phyloP scores from a whole-genome alignment of 2,113 vertebrate genomes.

The Saguinus midas region DNA sequence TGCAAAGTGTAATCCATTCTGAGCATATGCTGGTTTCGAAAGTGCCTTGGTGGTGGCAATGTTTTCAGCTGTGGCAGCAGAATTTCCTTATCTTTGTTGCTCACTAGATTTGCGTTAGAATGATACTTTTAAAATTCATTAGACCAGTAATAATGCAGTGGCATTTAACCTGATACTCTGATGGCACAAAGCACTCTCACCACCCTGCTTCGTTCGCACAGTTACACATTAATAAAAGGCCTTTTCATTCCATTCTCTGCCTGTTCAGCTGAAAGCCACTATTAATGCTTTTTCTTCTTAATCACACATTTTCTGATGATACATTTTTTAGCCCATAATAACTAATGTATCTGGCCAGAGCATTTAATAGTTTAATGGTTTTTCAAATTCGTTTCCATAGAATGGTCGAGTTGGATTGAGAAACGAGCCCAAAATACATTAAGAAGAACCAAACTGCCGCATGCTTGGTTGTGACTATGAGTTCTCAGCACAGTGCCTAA shows the following conservation, averaged over 20 bases:
- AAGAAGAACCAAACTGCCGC: background rate
- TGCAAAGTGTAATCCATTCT: background rate
- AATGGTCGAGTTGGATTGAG: background rate
- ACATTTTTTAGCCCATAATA: slow-evolving; percentile 37
- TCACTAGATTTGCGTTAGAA: slow-evolving; percentile 36
- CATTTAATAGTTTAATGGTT: background rate
- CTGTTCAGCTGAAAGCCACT: slow-evolving; percentile 29
- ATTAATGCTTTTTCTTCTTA: background rate
- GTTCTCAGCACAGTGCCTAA: background rate
- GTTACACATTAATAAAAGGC: slow-evolving; percentile 52
- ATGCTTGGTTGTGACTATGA: background rate
- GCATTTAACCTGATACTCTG: slow-evolving; percentile 59
- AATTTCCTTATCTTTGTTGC: slow-evolving; percentile 36
- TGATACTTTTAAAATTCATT: slow-evolving; percentile 60
- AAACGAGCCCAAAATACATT: background rate
- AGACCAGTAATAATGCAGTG: slow-evolving; percentile 42
- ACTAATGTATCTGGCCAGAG: background rate
- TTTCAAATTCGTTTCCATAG: background rate
- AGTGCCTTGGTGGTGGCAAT: background rate
- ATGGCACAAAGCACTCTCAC: background rate
- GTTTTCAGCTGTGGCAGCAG: slow-evolving; percentile 34
- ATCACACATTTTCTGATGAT: background rate
- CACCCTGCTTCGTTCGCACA: background rate
- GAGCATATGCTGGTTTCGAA: background rate
- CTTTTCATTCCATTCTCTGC: slow-evolving; percentile 52